Conservation (phyloP, 2,888 invertebrate genomes). For the Ectemnius continuus region DNA sequence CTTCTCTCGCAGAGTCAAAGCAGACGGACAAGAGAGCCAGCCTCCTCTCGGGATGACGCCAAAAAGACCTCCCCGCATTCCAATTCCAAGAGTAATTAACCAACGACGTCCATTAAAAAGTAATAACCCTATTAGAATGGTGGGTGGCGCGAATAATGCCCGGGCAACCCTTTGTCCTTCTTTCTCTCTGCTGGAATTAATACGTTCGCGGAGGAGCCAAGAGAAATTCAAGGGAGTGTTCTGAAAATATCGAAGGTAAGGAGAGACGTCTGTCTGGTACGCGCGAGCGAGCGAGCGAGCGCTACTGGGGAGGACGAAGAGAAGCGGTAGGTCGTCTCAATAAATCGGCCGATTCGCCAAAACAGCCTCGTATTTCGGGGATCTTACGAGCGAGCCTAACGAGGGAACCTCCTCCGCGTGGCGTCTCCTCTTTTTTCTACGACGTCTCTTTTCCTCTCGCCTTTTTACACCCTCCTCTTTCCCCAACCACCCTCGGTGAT, state of each 20-base stretch:
- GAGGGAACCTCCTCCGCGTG: not conserved
- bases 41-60: not conserved
- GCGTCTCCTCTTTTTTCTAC: conserved; percentile 7
- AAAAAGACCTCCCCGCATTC: too few species aligned
- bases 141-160: too few species aligned
- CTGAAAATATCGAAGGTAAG: conserved; percentile 51
- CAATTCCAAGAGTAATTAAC: too few species aligned
- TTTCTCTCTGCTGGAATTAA: not conserved
- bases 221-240: conserved; percentile 16
- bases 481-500: not conserved
- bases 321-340: conserved; percentile 37
- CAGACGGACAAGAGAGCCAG: conserved; percentile 16
- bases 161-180: not conserved
- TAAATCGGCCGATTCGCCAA: conserved; percentile 52
- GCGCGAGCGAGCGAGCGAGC: too few species aligned
- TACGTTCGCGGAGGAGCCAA: not conserved
- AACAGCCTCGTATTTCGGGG: conserved; percentile 53
- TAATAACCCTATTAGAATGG: too few species aligned
- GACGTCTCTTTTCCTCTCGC: conserved; percentile 2
- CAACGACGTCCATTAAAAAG: too few species aligned
- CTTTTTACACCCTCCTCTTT: conserved; percentile 11
- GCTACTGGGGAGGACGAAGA: conserved; percentile 26
- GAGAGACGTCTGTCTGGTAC: conserved; percentile 21
- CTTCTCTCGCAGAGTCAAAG: too few species aligned
- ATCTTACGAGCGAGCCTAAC: conserved; percentile 37